Evolutionary conservation across 2,797 vertebrate species (phyloP).

Genomic region (Brotula barbata): DNA sequence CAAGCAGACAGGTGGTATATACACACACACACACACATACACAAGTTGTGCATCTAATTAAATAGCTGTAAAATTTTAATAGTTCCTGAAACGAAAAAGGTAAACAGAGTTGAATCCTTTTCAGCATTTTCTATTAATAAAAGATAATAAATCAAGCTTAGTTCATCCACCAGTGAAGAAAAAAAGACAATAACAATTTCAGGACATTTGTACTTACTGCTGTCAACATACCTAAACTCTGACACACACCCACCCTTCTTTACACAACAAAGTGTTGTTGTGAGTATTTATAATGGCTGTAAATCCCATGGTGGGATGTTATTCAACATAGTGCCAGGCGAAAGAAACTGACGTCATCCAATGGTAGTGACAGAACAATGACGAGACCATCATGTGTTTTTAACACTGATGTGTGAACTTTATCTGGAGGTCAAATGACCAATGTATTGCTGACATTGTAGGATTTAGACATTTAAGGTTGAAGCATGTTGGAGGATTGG

Average conservation of each 20-base stretch:
- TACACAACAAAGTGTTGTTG: constrained; percentile 15
- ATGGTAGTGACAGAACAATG: constrained; percentile 21
- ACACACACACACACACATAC: no score
- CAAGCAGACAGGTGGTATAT: no score
- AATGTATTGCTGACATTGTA: no score
- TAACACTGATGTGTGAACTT: no score
- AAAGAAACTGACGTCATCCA: constrained; percentile 12
- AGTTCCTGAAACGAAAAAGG: constrained; percentile 4
- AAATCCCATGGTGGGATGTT: constrained; percentile 9
- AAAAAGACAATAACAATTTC: background rate
- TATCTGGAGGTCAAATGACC: no score
- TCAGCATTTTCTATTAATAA: no score
- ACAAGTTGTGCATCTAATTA: no score
- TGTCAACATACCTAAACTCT: background rate
- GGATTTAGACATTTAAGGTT: no score
- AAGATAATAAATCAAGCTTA: background rate
- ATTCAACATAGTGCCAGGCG: constrained; percentile 29
- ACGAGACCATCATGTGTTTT: no score
- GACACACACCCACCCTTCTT: constrained; percentile 3
- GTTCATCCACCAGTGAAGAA: background rate
- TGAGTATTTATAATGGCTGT: constrained; percentile 40
- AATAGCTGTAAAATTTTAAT: no score
- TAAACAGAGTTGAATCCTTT: background rate
- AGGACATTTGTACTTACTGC: background rate
- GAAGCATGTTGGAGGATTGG: no score